These are phyloP conservation scores for Agriopis marginaria DNA, from an alignment of 2,888 invertebrate species.

Conservation along the genomic window DNA sequence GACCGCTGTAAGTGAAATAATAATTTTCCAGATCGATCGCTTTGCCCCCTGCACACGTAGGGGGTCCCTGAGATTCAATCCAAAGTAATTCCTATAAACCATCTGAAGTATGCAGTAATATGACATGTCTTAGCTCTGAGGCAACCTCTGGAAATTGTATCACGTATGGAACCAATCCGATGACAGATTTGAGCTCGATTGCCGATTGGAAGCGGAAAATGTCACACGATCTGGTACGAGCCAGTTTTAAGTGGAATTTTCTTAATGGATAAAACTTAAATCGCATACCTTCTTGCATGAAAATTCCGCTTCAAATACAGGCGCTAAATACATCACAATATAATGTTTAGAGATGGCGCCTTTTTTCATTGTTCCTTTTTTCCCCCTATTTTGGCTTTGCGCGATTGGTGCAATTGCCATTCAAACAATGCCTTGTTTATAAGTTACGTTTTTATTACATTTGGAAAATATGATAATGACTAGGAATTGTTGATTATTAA, in stretches of 20 bases:
- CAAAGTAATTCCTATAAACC: slow-evolving; percentile 54
- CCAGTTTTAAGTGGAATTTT: slow-evolving; percentile 5
- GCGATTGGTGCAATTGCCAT: too few species aligned
- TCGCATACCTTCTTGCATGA: background rate
- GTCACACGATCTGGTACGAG: background rate
- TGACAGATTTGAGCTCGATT: slow-evolving; percentile 46
- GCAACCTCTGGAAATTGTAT: slow-evolving; percentile 56
- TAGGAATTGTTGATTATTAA: too few species aligned
- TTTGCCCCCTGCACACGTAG: slow-evolving; percentile 62
- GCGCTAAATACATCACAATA: too few species aligned
- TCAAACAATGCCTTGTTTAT: too few species aligned
- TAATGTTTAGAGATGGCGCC: too few species aligned
- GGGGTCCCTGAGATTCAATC: slow-evolving; percentile 59
- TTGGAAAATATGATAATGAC: too few species aligned
- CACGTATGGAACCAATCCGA: slow-evolving; percentile 60
- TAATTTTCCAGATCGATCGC: slow-evolving; percentile 62
- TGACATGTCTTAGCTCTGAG: slow-evolving; percentile 48
- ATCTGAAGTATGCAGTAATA: slow-evolving; percentile 50
- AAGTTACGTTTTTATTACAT: too few species aligned
- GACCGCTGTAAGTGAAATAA: slow-evolving; percentile 47
- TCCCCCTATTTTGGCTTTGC: too few species aligned
- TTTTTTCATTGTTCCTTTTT: too few species aligned
- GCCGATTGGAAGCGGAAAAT: slow-evolving; percentile 13
- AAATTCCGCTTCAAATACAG: too few species aligned
- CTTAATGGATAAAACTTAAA: too few species aligned